These are phyloP conservation scores for Minunthozetes semirufus DNA, from an alignment of 2,888 invertebrate species.

Conservation along the genomic window DNA sequence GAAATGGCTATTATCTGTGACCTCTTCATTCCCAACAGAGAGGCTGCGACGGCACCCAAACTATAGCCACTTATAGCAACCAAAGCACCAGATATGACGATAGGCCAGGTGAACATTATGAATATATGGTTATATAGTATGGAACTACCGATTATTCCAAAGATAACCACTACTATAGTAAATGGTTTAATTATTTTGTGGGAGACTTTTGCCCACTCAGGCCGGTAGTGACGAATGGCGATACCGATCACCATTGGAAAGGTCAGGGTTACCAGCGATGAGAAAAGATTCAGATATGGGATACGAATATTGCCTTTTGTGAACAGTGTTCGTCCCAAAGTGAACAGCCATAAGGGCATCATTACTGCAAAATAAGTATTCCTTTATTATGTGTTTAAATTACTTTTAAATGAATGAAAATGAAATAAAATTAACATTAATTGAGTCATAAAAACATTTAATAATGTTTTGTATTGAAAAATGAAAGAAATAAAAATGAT, in stretches of 20 bases:
- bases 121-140: conserved; percentile 87
- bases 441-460: too few species aligned
- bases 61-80: conserved; percentile 75
- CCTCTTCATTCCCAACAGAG: conserved; percentile 57
- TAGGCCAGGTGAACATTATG: conserved; percentile 73
- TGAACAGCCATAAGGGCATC: conserved; percentile 86
- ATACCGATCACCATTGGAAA: conserved; percentile 59
- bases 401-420: too few species aligned
- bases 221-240: conserved; percentile 42
- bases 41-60: conserved; percentile 61
- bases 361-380: too few species aligned
- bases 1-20: conserved; percentile 75
- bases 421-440: too few species aligned
- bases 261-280: conserved; percentile 66
- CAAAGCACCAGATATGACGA: conserved; percentile 67
- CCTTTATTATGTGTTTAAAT: too few species aligned
- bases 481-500: too few species aligned
- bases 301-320: conserved; percentile 50
- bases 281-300: conserved; percentile 69
- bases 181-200: conserved; percentile 51
- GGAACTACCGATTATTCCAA: conserved; percentile 65
- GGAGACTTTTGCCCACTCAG: conserved; percentile 45
- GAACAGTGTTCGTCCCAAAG: conserved; percentile 60
- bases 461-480: too few species aligned
- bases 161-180: conserved; percentile 57